Evolutionary conservation across 1,140 invertebrate genomes (phyloP).

Genomic region (Sarcophaga bullata): DNA sequence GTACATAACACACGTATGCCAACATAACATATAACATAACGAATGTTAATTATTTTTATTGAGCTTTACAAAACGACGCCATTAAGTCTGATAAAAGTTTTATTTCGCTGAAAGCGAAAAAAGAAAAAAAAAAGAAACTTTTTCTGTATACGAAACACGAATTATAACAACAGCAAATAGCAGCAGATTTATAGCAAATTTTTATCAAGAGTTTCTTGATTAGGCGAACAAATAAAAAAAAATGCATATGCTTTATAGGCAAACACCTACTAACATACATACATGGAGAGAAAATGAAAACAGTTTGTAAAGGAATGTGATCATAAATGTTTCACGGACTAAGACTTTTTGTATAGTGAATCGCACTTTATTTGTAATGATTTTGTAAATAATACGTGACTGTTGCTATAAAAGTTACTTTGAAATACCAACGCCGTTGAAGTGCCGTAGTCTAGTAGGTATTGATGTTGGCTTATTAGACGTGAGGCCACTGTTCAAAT

Average conservation of each 20-base stretch:
- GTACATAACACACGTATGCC: too few species aligned
- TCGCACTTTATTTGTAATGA: too few species aligned
- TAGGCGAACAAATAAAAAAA: not conserved
- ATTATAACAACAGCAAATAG: not conserved
- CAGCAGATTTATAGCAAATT: slow-evolving; percentile 7
- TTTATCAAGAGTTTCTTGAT: not conserved
- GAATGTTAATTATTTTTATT: slow-evolving; percentile 12
- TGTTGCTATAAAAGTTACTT: too few species aligned
- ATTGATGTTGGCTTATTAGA: too few species aligned
- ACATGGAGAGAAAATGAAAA: not conserved
- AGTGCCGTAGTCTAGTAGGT: too few species aligned
- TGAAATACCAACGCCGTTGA: too few species aligned
- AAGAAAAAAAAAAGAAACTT: not conserved
- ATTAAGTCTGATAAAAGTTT: slow-evolving; percentile 1
- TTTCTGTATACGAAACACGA: too few species aligned
- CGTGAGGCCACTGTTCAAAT: too few species aligned
- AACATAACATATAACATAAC: not conserved
- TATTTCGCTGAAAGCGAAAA: not conserved
- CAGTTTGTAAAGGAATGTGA: not conserved
- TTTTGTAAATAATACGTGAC: too few species aligned
- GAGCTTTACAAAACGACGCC: not conserved
- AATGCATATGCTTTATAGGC: not conserved
- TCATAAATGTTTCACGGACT: too few species aligned
- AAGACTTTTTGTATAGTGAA: too few species aligned
- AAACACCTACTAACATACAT: slow-evolving; percentile 17